Percentiles rank a stretch among this genome's conserved stretches.
phyloP scores from a whole-genome alignment of 1,140 invertebrate genomes.

The Aradophagus sp. region DNA sequence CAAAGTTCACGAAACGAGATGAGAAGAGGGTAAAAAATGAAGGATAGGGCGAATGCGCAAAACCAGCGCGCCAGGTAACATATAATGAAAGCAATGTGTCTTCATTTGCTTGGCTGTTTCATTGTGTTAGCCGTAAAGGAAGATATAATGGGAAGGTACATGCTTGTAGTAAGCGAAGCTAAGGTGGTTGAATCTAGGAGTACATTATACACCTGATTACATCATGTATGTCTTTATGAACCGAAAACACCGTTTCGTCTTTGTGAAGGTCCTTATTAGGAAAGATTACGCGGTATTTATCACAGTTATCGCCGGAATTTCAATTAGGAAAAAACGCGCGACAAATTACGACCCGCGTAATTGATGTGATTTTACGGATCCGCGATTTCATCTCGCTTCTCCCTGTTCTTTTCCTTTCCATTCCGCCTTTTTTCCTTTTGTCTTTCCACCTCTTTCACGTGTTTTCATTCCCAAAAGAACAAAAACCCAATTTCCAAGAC shows the following conservation, averaged over 20 bases:
- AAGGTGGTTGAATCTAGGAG: slow-evolving; percentile 48
- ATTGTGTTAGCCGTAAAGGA: slow-evolving; percentile 47
- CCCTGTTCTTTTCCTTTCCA: too few relatives aligned
- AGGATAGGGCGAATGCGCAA: slow-evolving; percentile 24
- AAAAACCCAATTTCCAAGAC: too few relatives aligned
- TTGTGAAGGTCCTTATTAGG: slow-evolving; percentile 57
- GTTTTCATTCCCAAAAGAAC: too few relatives aligned
- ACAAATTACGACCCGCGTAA: too few relatives aligned
- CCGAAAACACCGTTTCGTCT: slow-evolving; percentile 57
- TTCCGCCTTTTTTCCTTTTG: too few relatives aligned
- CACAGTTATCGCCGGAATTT: slow-evolving; percentile 20
- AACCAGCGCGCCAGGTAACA: slow-evolving; percentile 37
- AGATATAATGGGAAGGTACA: slow-evolving; percentile 66
- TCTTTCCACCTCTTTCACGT: too few relatives aligned
- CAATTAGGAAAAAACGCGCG: too few relatives aligned
- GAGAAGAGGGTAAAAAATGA: slow-evolving; percentile 37
- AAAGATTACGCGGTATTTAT: slow-evolving; percentile 43
- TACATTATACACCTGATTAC: slow-evolving; percentile 58
- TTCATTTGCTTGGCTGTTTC: slow-evolving; percentile 56
- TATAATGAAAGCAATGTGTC: slow-evolving; percentile 57
- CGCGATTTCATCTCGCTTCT: too few relatives aligned
- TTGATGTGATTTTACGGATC: too few relatives aligned
- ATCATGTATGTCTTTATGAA: slow-evolving; percentile 48
- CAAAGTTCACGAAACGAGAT: slow-evolving; percentile 47
- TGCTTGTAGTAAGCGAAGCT: slow-evolving; percentile 54